Percentiles rank a stretch among this genome's conserved stretches.
These are phyloP conservation scores for Lota lota DNA, from an alignment of 2,113 vertebrate genomes.

Conservation along the genomic window DNA sequence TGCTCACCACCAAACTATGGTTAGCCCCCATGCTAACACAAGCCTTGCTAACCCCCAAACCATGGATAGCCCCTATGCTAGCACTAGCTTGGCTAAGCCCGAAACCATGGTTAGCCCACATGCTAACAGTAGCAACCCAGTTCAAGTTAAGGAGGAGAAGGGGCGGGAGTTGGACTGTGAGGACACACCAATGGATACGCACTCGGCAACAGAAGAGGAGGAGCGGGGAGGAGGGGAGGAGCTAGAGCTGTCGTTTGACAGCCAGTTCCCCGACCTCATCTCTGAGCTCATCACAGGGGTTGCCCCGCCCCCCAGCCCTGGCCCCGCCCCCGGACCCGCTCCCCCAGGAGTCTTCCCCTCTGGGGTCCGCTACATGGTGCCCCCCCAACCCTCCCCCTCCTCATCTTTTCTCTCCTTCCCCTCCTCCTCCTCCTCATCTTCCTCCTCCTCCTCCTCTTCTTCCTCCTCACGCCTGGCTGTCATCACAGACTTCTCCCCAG, in stretches of 20 bases:
- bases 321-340: constrained; percentile 57
- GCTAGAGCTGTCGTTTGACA: constrained; percentile 82
- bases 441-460: constrained; percentile 42
- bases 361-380: constrained; percentile 63
- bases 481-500: constrained; percentile 89
- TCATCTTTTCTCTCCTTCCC: constrained; percentile 62
- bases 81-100: not conserved
- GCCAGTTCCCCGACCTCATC: constrained; percentile 86
- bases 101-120: not conserved
- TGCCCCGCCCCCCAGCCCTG: constrained; percentile 1
- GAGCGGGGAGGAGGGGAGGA: constrained; percentile 50
- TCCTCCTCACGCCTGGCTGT: constrained; percentile 53
- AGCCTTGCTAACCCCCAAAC: not conserved
- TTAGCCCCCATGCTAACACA: not conserved
- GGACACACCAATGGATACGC: constrained; percentile 71
- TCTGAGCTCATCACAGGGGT: constrained; percentile 82
- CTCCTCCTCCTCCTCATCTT: constrained; percentile 59
- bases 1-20: not conserved
- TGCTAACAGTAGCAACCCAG: not conserved
- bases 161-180: constrained; percentile 28
- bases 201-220: constrained; percentile 23
- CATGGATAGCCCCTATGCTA: not conserved
- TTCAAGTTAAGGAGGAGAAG: constrained; percentile 66
- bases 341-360: constrained; percentile 44
- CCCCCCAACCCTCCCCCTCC: constrained; percentile 56